phyloP scores from a whole-genome alignment of 2,797 vertebrate species.

The Clarias fuscus region DNA sequence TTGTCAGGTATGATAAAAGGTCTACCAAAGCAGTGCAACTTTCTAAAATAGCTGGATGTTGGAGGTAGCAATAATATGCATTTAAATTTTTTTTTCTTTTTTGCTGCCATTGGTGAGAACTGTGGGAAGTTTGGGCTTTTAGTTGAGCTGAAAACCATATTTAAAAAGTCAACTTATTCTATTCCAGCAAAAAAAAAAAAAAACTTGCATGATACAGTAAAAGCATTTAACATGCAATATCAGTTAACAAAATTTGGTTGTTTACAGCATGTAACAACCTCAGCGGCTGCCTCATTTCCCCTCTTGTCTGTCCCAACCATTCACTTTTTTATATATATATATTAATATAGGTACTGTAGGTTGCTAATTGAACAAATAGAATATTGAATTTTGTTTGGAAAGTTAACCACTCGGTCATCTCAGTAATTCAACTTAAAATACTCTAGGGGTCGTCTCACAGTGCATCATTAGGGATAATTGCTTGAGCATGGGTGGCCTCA shows the following conservation, averaged over 20 bases:
- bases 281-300: too few species aligned
- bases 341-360: too few species aligned
- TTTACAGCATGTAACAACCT: too few species aligned
- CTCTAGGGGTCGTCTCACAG: not conserved
- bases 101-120: not conserved
- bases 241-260: too few species aligned
- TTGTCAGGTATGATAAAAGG: not conserved
- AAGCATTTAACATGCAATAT: not conserved
- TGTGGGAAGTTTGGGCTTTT: not conserved
- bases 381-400: not conserved
- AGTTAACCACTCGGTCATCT: not conserved
- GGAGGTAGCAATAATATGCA: not conserved
- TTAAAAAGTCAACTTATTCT: not conserved
- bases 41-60: not conserved
- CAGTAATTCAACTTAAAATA: slow-evolving; percentile 21
- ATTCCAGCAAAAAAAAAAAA: not conserved
- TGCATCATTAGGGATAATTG: slow-evolving; percentile 22
- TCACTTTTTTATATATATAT: too few species aligned
- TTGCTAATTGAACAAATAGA: not conserved
- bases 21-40: not conserved
- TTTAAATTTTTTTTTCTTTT: not conserved
- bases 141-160: not conserved
- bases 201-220: not conserved
- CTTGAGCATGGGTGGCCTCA: not conserved
- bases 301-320: too few species aligned